Percentiles rank a stretch among this genome's conserved stretches.
These are phyloP conservation scores for Mamestra brassicae DNA, from an alignment of 2,888 invertebrate genomes.

Conservation along the genomic window DNA sequence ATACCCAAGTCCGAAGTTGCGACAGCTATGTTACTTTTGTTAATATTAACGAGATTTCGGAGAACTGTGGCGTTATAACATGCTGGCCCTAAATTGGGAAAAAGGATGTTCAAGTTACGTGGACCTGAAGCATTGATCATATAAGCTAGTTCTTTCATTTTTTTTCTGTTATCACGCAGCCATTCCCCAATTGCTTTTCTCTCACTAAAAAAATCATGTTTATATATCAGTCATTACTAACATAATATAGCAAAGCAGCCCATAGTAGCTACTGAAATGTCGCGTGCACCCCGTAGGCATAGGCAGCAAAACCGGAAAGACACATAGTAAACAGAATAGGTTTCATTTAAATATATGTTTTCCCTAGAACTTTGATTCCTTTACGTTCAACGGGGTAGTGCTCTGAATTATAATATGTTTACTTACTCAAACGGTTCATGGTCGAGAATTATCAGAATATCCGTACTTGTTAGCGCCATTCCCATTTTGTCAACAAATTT, in stretches of 20 bases:
- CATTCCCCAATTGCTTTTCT: conserved; percentile 81
- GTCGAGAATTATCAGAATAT: conserved; percentile 89
- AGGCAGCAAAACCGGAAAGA: too few relatives aligned
- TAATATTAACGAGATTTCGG: conserved; percentile 79
- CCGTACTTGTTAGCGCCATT: conserved; percentile 84
- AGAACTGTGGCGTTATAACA: conserved; percentile 91
- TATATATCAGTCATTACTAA: background rate
- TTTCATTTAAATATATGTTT: too few relatives aligned
- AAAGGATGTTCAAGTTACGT: conserved; percentile 85
- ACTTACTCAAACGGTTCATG: conserved; percentile 83
- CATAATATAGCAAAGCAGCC: background rate
- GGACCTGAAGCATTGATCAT: conserved; percentile 88
- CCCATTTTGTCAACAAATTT: conserved; percentile 85
- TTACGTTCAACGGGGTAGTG: background rate
- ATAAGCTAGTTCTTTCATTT: conserved; percentile 84
- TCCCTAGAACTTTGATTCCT: too few relatives aligned
- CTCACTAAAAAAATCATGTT: conserved; percentile 71
- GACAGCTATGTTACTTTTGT: conserved; percentile 89
- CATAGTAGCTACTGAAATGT: background rate
- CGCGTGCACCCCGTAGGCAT: too few relatives aligned
- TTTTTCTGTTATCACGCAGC: conserved; percentile 77
- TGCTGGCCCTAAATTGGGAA: conserved; percentile 90
- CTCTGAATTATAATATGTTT: background rate
- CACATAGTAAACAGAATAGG: too few relatives aligned
- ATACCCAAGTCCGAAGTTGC: conserved; percentile 91